Conservation (phyloP, 2,797 vertebrate genomes). For the Linurgus olivaceus region DNA sequence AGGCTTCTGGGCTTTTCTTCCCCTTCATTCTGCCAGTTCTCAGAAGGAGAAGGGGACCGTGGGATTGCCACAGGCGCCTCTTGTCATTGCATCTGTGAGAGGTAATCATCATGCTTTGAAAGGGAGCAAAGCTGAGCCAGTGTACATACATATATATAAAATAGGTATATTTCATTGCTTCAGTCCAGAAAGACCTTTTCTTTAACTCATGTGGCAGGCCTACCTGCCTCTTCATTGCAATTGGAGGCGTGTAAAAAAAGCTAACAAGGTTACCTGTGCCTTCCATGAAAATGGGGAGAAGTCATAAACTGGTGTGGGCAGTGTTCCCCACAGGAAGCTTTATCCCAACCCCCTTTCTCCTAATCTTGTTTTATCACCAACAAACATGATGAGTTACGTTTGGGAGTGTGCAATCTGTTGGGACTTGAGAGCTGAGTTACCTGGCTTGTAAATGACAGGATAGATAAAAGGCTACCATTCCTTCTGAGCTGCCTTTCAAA, state of each 20-base stretch:
- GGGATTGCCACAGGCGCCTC: slow-evolving; percentile 51
- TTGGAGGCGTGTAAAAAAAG: not conserved
- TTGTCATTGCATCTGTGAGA: slow-evolving; percentile 47
- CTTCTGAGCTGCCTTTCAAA: not conserved
- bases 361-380: not conserved
- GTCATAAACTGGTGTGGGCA: not conserved
- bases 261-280: not conserved
- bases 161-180: not conserved
- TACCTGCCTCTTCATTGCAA: not conserved
- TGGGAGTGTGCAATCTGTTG: not conserved
- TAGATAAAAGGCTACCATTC: not conserved
- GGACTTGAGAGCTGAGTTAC: not conserved
- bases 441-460: not conserved
- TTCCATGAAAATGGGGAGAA: not conserved
- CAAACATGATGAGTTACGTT: fast-evolving
- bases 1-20: slow-evolving; percentile 69
- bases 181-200: not conserved
- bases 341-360: not conserved
- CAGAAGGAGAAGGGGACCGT: slow-evolving; percentile 48
- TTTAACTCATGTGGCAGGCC: not conserved
- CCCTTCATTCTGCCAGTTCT: slow-evolving; percentile 52
- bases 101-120: slow-evolving; percentile 50
- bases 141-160: not conserved
- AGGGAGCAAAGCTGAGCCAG: not conserved
- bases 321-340: not conserved